phyloP scores from a whole-genome alignment of 1,140 invertebrate genomes.

The Caenorhabditis latens region DNA sequence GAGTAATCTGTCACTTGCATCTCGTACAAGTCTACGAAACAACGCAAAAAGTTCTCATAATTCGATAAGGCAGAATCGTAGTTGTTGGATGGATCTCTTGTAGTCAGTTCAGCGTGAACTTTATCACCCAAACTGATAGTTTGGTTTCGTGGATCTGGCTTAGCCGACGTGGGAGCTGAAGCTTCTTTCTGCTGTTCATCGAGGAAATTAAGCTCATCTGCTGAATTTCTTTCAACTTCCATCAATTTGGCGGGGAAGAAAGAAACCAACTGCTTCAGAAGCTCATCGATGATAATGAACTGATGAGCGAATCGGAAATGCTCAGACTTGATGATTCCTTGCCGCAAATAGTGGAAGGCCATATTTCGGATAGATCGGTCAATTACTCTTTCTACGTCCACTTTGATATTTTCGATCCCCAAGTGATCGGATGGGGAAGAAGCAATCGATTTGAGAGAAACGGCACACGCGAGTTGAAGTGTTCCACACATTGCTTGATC shows the following conservation, averaged over 20 bases:
- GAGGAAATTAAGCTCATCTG: conserved; percentile 50
- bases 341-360: conserved; percentile 50
- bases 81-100: not conserved
- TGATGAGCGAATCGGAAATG: conserved; percentile 16
- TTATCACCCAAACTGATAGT: not conserved
- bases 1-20: conserved; percentile 34
- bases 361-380: conserved; percentile 56
- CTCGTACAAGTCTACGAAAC: conserved; percentile 29
- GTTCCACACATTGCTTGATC: conserved; percentile 63
- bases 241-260: conserved; percentile 60
- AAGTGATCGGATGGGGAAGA: conserved; percentile 56
- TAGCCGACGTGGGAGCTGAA: not conserved
- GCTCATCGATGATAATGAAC: conserved; percentile 46
- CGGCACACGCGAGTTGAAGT: conserved; percentile 57
- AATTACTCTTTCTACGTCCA: conserved; percentile 58
- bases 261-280: conserved; percentile 52
- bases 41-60: conserved; percentile 27
- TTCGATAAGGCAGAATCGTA: conserved; percentile 5
- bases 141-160: conserved; percentile 17
- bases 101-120: conserved; percentile 8
- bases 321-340: conserved; percentile 34
- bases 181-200: conserved; percentile 32
- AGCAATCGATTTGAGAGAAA: conserved; percentile 51
- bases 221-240: conserved; percentile 54
- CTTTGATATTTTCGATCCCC: conserved; percentile 46